Base-by-base conservation (phyloP, 2,888 invertebrate species). In the Pachydiplax longipennis region DNA sequence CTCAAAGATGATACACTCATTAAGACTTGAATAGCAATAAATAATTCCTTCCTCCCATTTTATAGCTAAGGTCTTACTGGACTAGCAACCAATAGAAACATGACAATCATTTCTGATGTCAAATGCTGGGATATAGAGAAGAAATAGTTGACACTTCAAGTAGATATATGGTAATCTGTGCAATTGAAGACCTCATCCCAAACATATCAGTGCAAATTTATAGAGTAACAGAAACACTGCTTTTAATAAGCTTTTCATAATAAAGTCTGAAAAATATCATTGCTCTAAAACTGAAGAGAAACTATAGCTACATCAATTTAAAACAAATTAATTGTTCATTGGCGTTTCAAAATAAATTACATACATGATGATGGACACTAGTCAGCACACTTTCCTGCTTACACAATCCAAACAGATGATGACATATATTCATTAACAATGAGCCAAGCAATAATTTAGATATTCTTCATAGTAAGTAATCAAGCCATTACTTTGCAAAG, bases 31-130 rank as follows among this genome's bases (percentile, higher is more conserved):
- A 35, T 61, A 87, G 61, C 87, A 61, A 87, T 87, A 87, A 83
- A 83, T 87, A 37, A 87, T 48, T 87, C 61, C 87, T 58, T 87
- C 87, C 87, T 61, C 61, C 73, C 61, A 87, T 61, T 61, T 87
- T 22, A 61, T 44, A 25, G 82, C 48, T 82, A 61, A n/a, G 87
- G 22, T 87, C 35, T 35, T 65, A 37, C 35, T 40, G 58, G 37
- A 87, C 58, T 18, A 87, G 61, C 37, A 73, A 73, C 73, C 73
- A 73, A 73, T 73, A 73, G 25, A 73, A 73, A 13, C 31, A 73
- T 31, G 31, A 31, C 73, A 31, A 73, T 31, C 73, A 73, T 73
- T 25, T 25, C 73, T 31, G 73, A 73, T 31, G 31, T 73, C 73
- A 73, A 73, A 73, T 25, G 73, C 73, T 31, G 73, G 73, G 25